Percentiles rank a stretch among this genome's conserved stretches.
These are phyloP conservation scores for Rhinogobio ventralis DNA, from an alignment of 2,797 vertebrate genomes.

Conservation along the genomic window DNA sequence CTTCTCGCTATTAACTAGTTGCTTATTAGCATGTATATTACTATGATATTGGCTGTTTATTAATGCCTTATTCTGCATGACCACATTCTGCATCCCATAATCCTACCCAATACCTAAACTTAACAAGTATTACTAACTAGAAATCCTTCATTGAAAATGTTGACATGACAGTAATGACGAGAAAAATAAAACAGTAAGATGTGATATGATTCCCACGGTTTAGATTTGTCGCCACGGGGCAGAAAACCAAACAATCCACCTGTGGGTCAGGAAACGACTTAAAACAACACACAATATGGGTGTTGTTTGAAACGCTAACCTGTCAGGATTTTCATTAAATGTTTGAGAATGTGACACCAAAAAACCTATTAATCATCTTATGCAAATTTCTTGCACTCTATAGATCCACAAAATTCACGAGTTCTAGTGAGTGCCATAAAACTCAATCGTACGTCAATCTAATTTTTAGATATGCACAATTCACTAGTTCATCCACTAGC, in stretches of 20 bases:
- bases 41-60: no score
- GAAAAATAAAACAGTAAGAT: not conserved
- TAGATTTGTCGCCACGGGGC: conserved; percentile 10
- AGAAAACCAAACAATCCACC: conserved; percentile 8
- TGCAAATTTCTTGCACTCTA: not conserved
- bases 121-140: not conserved
- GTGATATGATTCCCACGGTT: conserved; percentile 27
- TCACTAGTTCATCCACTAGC: not conserved
- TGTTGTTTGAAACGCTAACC: not conserved
- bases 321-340: not conserved
- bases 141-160: conserved; percentile 14
- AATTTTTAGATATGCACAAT: not conserved
- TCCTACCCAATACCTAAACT: no score
- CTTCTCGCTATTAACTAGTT: no score
- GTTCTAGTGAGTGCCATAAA: not conserved
- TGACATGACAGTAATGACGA: not conserved
- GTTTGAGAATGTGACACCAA: not conserved
- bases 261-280: not conserved
- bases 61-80: no score
- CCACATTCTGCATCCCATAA: no score
- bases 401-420: not conserved
- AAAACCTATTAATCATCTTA: not conserved
- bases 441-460: no score
- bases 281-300: not conserved
- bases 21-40: no score